These are phyloP conservation scores for Isoperla grammatica DNA, from an alignment of 2,888 invertebrate species.

Conservation along the genomic window DNA sequence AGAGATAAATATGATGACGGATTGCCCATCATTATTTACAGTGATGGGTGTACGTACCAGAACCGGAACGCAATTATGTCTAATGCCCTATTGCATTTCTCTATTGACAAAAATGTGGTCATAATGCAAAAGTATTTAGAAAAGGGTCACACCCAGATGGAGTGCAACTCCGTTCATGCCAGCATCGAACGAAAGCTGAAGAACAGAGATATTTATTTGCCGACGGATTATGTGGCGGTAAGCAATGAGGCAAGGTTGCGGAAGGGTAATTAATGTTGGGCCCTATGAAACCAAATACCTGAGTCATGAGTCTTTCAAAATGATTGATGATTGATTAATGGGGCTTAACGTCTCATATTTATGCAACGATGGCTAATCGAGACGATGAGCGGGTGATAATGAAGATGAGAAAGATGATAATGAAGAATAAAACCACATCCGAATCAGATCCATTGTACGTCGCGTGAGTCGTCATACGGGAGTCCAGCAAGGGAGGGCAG, in stretches of 20 bases:
- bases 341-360: no score
- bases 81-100: slow-evolving; percentile 35
- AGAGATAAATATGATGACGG: slow-evolving; percentile 13
- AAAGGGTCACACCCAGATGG: slow-evolving; percentile 21
- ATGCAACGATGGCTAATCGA: no score
- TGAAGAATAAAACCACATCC: no score
- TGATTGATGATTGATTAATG: no score
- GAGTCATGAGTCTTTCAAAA: not conserved
- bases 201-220: slow-evolving; percentile 33
- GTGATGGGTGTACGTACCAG: slow-evolving; percentile 36
- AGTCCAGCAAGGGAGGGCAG: no score
- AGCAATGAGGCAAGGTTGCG: slow-evolving; percentile 26
- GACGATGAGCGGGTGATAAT: no score
- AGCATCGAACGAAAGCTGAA: slow-evolving; percentile 39
- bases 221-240: slow-evolving; percentile 22
- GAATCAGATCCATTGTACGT: no score
- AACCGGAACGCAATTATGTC: slow-evolving; percentile 34
- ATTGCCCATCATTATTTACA: slow-evolving; percentile 33
- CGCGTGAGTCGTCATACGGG: no score
- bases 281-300: not conserved
- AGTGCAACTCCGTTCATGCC: slow-evolving; percentile 40
- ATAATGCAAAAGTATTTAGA: not conserved
- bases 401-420: no score
- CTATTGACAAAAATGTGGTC: slow-evolving; percentile 30
- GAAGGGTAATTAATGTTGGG: not conserved